These are phyloP conservation scores for Sturnira hondurensis DNA, from an alignment of 2,113 vertebrate species.

Conservation along the genomic window DNA sequence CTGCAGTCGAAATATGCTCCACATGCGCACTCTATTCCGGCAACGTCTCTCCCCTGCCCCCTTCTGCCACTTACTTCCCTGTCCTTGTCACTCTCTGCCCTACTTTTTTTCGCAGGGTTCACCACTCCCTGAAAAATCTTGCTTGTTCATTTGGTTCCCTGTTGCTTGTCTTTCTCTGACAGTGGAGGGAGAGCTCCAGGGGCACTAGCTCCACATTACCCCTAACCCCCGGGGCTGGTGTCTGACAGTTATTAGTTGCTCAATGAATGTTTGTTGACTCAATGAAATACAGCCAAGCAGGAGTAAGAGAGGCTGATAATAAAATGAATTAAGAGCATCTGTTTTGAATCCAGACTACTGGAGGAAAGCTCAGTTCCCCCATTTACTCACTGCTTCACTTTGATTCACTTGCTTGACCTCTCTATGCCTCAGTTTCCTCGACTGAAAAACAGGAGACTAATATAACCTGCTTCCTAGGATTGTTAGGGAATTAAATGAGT, in stretches of 20 bases:
- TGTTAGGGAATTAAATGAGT: not conserved
- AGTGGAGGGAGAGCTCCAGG: not conserved
- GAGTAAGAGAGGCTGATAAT: not conserved
- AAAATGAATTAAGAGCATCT: not conserved
- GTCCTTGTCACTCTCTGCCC: not conserved
- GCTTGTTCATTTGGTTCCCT: not conserved
- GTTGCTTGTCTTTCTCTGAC: not conserved
- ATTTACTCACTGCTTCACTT: not conserved
- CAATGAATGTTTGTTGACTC: not conserved
- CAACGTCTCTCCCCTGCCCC: not conserved
- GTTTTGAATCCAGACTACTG: not conserved
- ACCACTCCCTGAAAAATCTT: not conserved
- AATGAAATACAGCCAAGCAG: not conserved
- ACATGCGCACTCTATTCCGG: not conserved
- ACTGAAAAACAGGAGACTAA: not conserved
- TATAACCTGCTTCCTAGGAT: not conserved
- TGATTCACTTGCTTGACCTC: not conserved
- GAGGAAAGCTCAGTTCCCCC: not conserved
- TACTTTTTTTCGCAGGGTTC: not conserved
- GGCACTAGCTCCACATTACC: not conserved
- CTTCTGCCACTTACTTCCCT: not conserved
- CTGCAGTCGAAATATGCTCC: not conserved
- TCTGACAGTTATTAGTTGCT: not conserved
- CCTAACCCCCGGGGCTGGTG: not conserved
- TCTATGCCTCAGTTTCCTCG: not conserved